phyloP scores from a whole-genome alignment of 2,113 vertebrate species.

The Microcebus ravelobensis region DNA sequence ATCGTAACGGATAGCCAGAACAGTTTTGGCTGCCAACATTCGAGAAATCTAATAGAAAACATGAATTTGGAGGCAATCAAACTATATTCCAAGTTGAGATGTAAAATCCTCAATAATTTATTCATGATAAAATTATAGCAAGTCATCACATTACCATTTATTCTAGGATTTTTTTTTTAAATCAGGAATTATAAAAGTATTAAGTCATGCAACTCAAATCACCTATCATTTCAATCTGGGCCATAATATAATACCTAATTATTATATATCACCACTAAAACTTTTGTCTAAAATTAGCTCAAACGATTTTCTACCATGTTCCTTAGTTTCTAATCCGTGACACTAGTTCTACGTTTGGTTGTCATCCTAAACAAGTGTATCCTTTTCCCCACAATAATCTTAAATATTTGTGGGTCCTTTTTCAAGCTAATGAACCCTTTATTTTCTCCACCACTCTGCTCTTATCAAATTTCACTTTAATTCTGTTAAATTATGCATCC shows the following conservation, averaged over 20 bases:
- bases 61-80: slow-evolving; percentile 2
- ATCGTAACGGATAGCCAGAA: slow-evolving; percentile 96
- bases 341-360: neutral
- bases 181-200: neutral
- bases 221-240: neutral
- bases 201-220: neutral
- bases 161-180: neutral
- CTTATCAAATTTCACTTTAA: neutral
- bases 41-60: slow-evolving; percentile 91
- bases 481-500: neutral
- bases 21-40: slow-evolving; percentile 96
- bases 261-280: neutral
- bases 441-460: neutral
- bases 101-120: neutral
- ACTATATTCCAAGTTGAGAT: neutral
- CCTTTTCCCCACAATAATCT: neutral
- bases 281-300: neutral
- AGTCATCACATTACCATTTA: neutral
- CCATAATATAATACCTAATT: neutral
- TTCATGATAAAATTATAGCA: neutral
- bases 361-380: neutral
- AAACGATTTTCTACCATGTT: neutral
- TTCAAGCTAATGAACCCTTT: neutral
- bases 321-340: neutral
- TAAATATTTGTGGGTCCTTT: neutral